Conservation (phyloP, 2,113 vertebrate species). For the Malurus melanocephalus region DNA sequence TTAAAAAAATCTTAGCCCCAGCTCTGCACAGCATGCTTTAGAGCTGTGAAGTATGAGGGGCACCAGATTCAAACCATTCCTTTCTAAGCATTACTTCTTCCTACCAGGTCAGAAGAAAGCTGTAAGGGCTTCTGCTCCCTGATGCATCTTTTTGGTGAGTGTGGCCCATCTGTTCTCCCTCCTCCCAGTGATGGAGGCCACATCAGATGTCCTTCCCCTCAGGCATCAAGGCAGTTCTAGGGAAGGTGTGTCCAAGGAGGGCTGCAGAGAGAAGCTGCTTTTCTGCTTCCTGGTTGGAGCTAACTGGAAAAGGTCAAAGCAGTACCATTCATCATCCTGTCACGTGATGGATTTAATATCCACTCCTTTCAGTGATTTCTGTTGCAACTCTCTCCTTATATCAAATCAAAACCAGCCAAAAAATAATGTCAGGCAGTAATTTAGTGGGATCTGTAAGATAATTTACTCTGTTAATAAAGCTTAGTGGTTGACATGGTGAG, state of each 20-base stretch:
- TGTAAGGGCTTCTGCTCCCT: neutral
- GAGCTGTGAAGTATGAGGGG: neutral
- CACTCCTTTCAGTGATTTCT: neutral
- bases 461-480: neutral
- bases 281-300: neutral
- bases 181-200: neutral
- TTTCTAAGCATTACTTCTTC: neutral
- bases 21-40: neutral
- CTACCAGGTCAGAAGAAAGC: neutral
- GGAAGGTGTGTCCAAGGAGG: neutral
- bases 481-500: neutral
- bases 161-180: fast-evolving
- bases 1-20: neutral
- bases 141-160: neutral
- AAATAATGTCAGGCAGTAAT: neutral
- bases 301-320: neutral
- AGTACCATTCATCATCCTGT: neutral
- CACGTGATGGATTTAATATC: neutral
- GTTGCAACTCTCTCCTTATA: neutral
- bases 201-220: neutral
- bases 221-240: neutral
- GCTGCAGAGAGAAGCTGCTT: neutral
- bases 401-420: neutral
- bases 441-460: neutral
- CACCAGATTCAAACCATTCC: neutral